These are phyloP conservation scores for Holothuria leucospilota DNA, from an alignment of 53 echinoderm and acorn worm genomes.

Conservation along the genomic window DNA sequence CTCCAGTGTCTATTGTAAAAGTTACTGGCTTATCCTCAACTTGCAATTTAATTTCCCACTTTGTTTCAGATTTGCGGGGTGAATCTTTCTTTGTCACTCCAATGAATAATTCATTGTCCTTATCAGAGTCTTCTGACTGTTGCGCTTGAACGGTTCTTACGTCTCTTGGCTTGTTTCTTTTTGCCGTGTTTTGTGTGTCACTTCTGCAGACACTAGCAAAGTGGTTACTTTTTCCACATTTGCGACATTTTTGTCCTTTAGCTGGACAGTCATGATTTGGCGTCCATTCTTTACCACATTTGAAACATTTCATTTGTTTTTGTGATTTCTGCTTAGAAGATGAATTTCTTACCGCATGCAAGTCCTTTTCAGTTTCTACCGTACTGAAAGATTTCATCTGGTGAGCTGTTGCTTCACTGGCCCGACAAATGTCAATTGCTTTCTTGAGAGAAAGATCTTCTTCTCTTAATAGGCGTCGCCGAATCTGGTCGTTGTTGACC, in stretches of 20 bases:
- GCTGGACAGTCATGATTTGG: not conserved
- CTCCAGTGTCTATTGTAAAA: constrained; percentile 4
- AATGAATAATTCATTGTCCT: constrained; percentile 3
- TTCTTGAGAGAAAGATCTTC: not conserved
- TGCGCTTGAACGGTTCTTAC: too few relatives aligned
- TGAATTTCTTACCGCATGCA: not conserved
- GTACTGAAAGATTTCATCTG: constrained; percentile 10
- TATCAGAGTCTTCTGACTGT: not conserved
- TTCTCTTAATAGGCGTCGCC: not conserved
- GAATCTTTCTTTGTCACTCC: not conserved
- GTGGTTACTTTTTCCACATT: constrained; percentile 2
- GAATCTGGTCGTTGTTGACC: not conserved
- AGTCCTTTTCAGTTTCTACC: constrained; percentile 5
- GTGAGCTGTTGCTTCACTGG: constrained; percentile 4
- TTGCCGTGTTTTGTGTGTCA: too few relatives aligned
- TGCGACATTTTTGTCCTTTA: not conserved
- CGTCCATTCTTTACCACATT: not conserved
- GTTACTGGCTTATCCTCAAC: not conserved
- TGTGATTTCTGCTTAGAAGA: not conserved
- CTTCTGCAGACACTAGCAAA: not conserved
- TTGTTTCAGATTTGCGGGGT: not conserved
- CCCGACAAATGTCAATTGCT: constrained; percentile 24
- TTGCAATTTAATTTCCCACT: constrained; percentile 28
- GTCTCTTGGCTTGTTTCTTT: too few relatives aligned
- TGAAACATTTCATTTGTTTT: not conserved